These are phyloP conservation scores for Abrostola tripartita DNA, from an alignment of 2,888 invertebrate genomes.

Conservation along the genomic window DNA sequence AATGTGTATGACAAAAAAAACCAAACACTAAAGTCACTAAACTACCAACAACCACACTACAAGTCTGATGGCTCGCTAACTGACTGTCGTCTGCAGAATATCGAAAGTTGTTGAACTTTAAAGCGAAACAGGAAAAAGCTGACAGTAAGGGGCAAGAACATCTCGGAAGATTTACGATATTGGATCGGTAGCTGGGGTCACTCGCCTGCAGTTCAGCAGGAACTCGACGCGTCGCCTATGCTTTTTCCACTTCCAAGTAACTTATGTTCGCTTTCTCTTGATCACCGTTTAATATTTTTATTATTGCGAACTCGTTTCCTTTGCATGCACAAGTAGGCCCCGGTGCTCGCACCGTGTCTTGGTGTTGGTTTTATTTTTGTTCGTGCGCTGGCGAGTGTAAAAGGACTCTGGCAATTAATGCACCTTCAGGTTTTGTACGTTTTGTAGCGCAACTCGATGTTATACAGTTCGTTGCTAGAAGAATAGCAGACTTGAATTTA, in stretches of 20 bases:
- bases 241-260: constrained; percentile 62
- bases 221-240: constrained; percentile 51
- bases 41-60: constrained; percentile 42
- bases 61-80: constrained; percentile 50
- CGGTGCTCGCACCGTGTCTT: constrained; percentile 57
- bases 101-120: constrained; percentile 72
- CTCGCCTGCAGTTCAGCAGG: constrained; percentile 66
- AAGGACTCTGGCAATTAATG: constrained; percentile 61
- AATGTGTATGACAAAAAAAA: constrained; percentile 48
- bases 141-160: constrained; percentile 63
- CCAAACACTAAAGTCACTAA: constrained; percentile 34
- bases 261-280: constrained; percentile 63
- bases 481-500: constrained; percentile 34
- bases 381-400: constrained; percentile 56
- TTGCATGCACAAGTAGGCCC: constrained; percentile 65
- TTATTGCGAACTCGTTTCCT: constrained; percentile 64
- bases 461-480: constrained; percentile 31
- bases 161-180: constrained; percentile 72
- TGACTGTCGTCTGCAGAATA: constrained; percentile 60
- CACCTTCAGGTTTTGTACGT: constrained; percentile 53
- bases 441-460: constrained; percentile 41
- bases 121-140: constrained; percentile 70
- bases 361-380: constrained; percentile 62
- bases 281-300: constrained; percentile 62
- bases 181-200: constrained; percentile 71